Base-by-base conservation (phyloP, 2,888 invertebrate genomes). In the Synergus umbraculus region DNA sequence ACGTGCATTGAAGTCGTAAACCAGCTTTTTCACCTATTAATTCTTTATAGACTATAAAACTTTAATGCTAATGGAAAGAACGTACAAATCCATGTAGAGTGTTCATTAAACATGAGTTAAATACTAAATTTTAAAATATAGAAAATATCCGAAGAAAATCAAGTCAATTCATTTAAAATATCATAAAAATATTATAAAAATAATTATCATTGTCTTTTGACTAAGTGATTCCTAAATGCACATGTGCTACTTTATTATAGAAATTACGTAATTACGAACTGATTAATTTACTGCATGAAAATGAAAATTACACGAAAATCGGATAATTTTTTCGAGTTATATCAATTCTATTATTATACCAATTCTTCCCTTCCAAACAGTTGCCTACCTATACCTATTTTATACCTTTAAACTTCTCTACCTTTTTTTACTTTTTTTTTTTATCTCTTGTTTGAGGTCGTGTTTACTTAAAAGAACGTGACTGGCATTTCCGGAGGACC, bases 401-500 rank as follows among this genome's bases (percentile, higher is more conserved):
- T 73, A 73, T 58, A 41, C 41, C 49, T 73, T 73, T 54, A 29
- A 49, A n/a, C n/a, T 73, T 49, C 29, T 49, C 37, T 7, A 9
- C 13, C n/a, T 15, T 15, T 58, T 73, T 73, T 73, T 12, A 12
- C 1, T 41, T 29, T 54, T n/a, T 54, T 54, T 54, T 49, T 37
- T 22, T 49, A 22, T 49, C 12, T 66, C 49, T 49, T 67, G 46
- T 46, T 69, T 69, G 49, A 49, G 49, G 10, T 73, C 49, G 18
- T 73, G 49, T 58, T 73, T 58, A 54, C n/a, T 54, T 54, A 54
- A 73, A 73, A 54, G 41, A 58, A 73, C 54, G 54, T 73, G 73
- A 73, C 73, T 73, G 73, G 54, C 73, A 73, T 73, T 73, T 73
- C 73, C 73, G 73, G 54, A 73, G 54, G 49, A 73, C 73, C 73